Conservation (phyloP, 2,888 invertebrate genomes). For the Caenorhabditis wallacei region DNA sequence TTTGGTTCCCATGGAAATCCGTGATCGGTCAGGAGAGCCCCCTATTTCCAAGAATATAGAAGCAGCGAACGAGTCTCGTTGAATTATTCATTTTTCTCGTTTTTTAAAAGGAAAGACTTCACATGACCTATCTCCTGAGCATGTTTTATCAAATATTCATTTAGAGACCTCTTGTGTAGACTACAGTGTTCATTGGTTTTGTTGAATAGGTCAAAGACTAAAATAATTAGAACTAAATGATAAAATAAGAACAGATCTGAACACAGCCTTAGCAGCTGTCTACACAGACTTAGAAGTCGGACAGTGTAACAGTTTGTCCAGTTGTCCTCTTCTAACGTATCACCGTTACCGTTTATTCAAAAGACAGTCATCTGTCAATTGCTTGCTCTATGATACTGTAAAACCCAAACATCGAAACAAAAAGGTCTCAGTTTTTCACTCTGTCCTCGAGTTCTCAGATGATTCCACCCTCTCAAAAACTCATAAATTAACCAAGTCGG, state of each 20-base stretch:
- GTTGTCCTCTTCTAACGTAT: too few species aligned
- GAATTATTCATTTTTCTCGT: constrained; percentile 19
- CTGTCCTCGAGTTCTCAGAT: background rate
- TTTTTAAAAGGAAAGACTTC: constrained; percentile 3
- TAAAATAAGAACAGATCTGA: too few species aligned
- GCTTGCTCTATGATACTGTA: too few species aligned
- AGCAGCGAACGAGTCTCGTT: constrained; percentile 9
- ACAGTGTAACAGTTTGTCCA: too few species aligned
- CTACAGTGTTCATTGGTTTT: background rate
- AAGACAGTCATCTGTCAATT: too few species aligned
- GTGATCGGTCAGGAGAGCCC: background rate
- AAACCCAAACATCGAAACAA: constrained; percentile 1
- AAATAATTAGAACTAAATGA: too few species aligned
- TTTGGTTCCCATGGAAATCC: constrained; percentile 40
- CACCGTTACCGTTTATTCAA: too few species aligned
- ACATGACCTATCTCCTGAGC: constrained; percentile 1
- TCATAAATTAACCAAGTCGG: constrained; percentile 18
- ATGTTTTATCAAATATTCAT: background rate
- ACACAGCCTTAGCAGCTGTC: too few species aligned
- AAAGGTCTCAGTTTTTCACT: too few species aligned
- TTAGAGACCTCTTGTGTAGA: background rate
- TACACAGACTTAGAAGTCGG: too few species aligned
- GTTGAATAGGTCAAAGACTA: too few species aligned
- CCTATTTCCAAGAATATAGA: background rate
- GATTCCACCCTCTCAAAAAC: background rate